Percentiles rank a stretch among this genome's conserved stretches.
Evolutionary conservation across 2,113 vertebrate species (phyloP).

Genomic region (Malurus alboscapulatus): DNA sequence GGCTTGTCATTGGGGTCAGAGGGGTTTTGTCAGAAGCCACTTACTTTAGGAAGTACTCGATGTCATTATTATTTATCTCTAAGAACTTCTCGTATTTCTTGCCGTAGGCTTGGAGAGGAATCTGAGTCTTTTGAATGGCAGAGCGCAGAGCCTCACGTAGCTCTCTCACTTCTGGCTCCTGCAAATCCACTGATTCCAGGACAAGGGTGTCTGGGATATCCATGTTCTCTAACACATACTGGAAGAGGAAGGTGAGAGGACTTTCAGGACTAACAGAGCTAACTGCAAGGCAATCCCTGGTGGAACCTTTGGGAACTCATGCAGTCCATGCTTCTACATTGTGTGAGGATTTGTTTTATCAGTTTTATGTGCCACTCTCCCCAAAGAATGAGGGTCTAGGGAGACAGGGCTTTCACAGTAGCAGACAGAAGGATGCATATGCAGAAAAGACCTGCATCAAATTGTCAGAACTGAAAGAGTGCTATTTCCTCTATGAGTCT

Average conservation of each 20-base stretch:
- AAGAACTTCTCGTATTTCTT: conserved; percentile 80
- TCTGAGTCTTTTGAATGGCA: conserved; percentile 76
- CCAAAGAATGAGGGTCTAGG: not conserved
- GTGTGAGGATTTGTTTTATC: not conserved
- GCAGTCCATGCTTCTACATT: not conserved
- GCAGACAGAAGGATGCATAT: not conserved
- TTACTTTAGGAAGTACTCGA: conserved; percentile 71
- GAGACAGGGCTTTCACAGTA: not conserved
- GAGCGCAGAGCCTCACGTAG: conserved; percentile 69
- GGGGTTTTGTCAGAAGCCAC: not conserved
- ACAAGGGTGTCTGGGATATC: conserved; percentile 70
- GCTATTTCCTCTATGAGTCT: not conserved
- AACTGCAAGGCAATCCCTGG: not conserved
- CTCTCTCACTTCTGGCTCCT: conserved; percentile 80
- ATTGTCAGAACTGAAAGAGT: not conserved
- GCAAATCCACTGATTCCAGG: conserved; percentile 81
- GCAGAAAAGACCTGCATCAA: not conserved
- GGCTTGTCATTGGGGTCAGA: not conserved
- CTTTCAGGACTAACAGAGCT: not conserved
- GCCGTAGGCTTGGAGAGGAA: conserved; percentile 85
- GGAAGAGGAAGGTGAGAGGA: not conserved
- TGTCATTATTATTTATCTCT: conserved; percentile 83
- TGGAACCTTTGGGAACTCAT: not conserved
- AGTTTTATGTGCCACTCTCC: not conserved
- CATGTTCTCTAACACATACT: conserved; percentile 87